A percentile compares a stretch with the other conserved stretches of the same genome.
Evolutionary conservation across 2,888 invertebrate species (phyloP).

Genomic region (Heterodera filipjevi): DNA sequence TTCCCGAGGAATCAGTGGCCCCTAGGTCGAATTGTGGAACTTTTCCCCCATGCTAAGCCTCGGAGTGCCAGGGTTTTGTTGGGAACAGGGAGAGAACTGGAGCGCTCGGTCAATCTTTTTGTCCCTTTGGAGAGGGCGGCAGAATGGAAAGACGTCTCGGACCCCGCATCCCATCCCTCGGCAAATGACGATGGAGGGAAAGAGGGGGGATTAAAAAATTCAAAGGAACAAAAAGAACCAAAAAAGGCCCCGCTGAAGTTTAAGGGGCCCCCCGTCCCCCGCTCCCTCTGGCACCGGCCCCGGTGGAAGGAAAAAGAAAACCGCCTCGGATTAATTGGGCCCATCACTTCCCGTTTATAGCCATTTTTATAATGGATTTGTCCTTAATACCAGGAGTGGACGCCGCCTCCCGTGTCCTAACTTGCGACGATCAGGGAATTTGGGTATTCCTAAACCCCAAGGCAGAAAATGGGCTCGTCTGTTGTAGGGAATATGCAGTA

Average conservation of each 20-base stretch:
- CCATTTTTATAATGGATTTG: too few species aligned
- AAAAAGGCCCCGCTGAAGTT: too few species aligned
- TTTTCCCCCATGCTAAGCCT: background rate
- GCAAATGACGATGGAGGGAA: background rate
- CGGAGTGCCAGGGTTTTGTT: background rate
- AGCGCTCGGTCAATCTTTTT: background rate
- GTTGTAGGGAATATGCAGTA: background rate
- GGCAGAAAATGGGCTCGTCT: background rate
- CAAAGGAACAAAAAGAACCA: too few species aligned
- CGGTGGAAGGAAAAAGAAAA: too few species aligned
- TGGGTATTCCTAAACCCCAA: background rate
- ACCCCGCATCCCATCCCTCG: background rate
- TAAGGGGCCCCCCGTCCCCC: too few species aligned
- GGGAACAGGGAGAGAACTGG: background rate
- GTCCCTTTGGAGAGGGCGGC: background rate
- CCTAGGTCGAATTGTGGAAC: background rate
- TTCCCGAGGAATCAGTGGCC: constrained; percentile 2
- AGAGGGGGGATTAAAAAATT: background rate
- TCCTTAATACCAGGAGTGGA: background rate
- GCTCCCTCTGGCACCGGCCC: too few species aligned
- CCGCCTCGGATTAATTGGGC: too few species aligned
- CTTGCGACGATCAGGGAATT: background rate
- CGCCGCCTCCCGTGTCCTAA: background rate
- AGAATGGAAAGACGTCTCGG: background rate
- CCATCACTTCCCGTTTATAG: too few species aligned